Percentiles rank a stretch among this genome's conserved stretches.
phyloP scores from a whole-genome alignment of 2,888 invertebrate species.

The Clanis bilineata region DNA sequence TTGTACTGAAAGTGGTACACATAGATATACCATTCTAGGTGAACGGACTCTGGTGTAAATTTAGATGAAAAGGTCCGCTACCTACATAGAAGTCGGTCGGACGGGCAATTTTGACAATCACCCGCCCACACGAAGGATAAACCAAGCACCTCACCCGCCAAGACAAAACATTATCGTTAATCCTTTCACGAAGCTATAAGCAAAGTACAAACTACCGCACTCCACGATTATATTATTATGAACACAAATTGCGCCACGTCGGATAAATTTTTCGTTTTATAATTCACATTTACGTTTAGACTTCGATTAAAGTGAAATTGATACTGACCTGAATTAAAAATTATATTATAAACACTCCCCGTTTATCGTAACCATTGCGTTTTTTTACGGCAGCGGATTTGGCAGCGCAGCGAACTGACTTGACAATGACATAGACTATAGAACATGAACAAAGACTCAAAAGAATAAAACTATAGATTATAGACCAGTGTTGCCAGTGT shows the following conservation, averaged over 20 bases:
- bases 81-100: conserved; percentile 8
- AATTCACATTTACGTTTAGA: conserved; percentile 17
- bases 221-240: not conserved
- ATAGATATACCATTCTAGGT: conserved; percentile 45
- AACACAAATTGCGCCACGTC: conserved; percentile 4
- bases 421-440: not conserved
- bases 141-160: conserved; percentile 12
- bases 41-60: conserved; percentile 50
- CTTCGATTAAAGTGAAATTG: conserved; percentile 20
- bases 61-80: conserved; percentile 39
- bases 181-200: not conserved
- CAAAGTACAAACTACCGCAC: conserved; percentile 2
- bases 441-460: too few species aligned
- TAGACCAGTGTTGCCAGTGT: too few species aligned
- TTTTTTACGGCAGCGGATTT: conserved; percentile 8
- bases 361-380: conserved; percentile 20
- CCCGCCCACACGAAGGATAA: conserved; percentile 9
- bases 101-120: conserved; percentile 21
- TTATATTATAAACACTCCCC: conserved; percentile 24
- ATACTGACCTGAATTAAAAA: conserved; percentile 29
- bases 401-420: not conserved
- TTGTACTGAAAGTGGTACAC: conserved; percentile 45
- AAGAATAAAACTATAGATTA: too few species aligned
- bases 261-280: conserved; percentile 2
- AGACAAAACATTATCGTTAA: conserved; percentile 11